Conservation (phyloP, 2,797 vertebrate species). For the Tympanoctomys barrerae region DNA sequence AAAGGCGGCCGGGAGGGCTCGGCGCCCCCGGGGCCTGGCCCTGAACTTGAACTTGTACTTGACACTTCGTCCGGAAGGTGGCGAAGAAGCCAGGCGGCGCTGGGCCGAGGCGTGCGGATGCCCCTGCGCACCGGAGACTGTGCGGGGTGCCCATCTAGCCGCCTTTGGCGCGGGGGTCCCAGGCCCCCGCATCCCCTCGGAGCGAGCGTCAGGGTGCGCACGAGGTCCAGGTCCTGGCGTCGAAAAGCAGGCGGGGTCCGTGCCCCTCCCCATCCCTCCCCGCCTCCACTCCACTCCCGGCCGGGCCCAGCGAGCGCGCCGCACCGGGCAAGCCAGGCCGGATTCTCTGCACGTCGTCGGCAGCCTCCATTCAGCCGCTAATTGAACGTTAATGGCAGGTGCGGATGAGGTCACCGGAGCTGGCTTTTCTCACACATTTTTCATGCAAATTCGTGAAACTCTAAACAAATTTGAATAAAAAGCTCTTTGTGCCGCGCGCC, state of each 20-base stretch:
- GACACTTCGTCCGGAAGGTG: conserved; percentile 86
- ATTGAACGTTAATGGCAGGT: conserved; percentile 96
- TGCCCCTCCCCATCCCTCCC: neutral
- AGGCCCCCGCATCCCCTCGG: neutral
- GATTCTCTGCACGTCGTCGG: conserved; percentile 92
- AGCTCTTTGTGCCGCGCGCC: conserved; percentile 89
- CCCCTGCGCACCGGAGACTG: neutral
- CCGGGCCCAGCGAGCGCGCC: neutral
- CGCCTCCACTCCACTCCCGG: neutral
- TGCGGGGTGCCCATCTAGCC: neutral
- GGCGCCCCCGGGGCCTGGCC: conserved; percentile 84
- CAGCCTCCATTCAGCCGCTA: conserved; percentile 91
- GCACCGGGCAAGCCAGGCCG: conserved; percentile 85
- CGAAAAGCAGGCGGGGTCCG: neutral
- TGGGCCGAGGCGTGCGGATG: neutral
- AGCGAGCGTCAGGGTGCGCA: neutral
- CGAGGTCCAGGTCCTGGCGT: conserved; percentile 63
- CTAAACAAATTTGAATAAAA: conserved; percentile 94
- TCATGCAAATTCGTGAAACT: conserved; percentile 93
- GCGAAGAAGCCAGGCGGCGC: conserved; percentile 67
- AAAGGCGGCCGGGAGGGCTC: conserved; percentile 87
- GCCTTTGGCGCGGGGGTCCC: neutral
- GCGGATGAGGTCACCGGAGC: conserved; percentile 92
- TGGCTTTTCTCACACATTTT: conserved; percentile 93
- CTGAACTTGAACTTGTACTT: conserved; percentile 91